Evolutionary conservation across 2,888 invertebrate species (phyloP), one percentile per base, ranked within the genome.

Genomic region (Scaptomyza parva): DNA sequence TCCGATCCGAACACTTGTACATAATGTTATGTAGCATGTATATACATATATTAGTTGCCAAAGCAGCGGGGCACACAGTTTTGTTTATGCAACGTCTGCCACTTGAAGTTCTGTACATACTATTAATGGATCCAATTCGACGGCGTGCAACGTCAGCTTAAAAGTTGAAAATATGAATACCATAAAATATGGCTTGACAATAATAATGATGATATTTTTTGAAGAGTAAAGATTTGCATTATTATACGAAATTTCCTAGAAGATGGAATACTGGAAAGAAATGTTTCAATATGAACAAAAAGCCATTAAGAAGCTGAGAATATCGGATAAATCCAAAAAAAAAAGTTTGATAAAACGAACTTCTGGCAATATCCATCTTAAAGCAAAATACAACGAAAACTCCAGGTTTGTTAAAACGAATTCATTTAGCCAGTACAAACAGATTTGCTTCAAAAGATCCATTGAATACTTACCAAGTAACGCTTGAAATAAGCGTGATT

Each of bases 401-500:
- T n/a, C n/a, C n/a, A n/a, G n/a, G n/a, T n/a, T n/a, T n/a, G n/a
- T n/a, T n/a, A n/a, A n/a, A n/a, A n/a, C n/a, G n/a, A n/a, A n/a
- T n/a, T n/a, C n/a, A n/a, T n/a, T n/a, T n/a, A n/a, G n/a, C n/a
- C n/a, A n/a, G n/a, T n/a, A n/a, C n/a, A n/a, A n/a, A n/a, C n/a
- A n/a, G n/a, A n/a, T n/a, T n/a, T n/a, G n/a, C n/a, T n/a, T n/a
- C n/a, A n/a, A n/a, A n/a, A n/a, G n/a, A n/a, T n/a, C n/a, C n/a
- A n/a, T 33, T 1, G 8, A 3, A 26, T 51, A 93, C 95, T 95
- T 93, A 99, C 99, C 99, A 93, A 99, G 94, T 83, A 99, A 93
- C 78, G 99, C 99, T 93, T 99, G 98, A 93, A 99, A 99, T 73
- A 99, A 95, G 71, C 98, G 94, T 88, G 98, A 98, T 93, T 99